A percentile compares a stretch with the other conserved stretches of the same genome.
phyloP scores from a whole-genome alignment of 2,113 vertebrate genomes.

The Columba livia region DNA sequence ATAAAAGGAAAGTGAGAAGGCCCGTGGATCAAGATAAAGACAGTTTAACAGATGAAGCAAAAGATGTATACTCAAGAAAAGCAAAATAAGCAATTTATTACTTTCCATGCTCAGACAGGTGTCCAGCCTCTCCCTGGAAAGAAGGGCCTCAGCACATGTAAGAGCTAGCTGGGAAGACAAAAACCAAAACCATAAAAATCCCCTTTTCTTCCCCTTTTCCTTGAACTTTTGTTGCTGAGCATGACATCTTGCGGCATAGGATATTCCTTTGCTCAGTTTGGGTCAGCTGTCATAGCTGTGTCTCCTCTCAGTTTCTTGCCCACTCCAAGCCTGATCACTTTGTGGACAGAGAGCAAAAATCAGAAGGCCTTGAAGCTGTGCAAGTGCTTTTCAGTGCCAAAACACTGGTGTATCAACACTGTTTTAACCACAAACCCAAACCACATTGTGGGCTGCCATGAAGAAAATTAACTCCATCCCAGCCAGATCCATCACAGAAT shows the following conservation, averaged over 20 bases:
- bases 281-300: not conserved
- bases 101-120: not conserved
- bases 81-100: not conserved
- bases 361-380: not conserved
- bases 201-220: not conserved
- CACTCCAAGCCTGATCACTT: not conserved
- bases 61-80: not conserved
- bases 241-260: not conserved
- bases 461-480: not conserved
- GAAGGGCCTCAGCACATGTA: rapidly evolving
- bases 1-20: not conserved
- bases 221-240: not conserved
- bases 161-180: not conserved
- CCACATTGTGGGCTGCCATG: rapidly evolving
- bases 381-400: not conserved
- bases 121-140: not conserved
- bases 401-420: not conserved
- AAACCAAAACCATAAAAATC: not conserved
- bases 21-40: not conserved
- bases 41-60: not conserved
- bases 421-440: not conserved
- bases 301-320: not conserved
- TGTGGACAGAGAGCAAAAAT: not conserved
- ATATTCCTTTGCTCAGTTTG: not conserved
- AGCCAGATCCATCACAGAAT: not conserved